A percentile compares a stretch with the other conserved stretches of the same genome.
Evolutionary conservation across 53 echinoderm and acorn worm genomes (phyloP).

Genomic region (Luidia sarsii): DNA sequence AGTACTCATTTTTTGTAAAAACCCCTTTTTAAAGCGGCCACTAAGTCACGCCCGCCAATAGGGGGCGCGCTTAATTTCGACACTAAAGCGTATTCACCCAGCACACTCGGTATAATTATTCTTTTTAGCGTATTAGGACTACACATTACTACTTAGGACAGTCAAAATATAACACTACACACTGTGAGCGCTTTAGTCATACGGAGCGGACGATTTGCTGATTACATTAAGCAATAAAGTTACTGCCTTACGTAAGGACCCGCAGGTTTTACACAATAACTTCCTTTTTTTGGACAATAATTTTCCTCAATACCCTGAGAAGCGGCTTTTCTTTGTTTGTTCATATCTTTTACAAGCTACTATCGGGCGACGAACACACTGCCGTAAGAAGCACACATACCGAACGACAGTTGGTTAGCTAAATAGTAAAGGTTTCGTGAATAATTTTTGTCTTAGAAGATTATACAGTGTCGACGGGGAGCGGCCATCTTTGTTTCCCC

Average conservation of each 20-base stretch:
- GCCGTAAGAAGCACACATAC: no score
- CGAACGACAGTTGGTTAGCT: no score
- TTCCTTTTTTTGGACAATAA: no score
- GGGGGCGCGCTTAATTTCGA: conserved; percentile 27
- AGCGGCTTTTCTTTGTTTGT: no score
- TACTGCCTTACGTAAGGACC: background rate
- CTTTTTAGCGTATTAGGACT: background rate
- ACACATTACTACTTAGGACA: conserved; percentile 42
- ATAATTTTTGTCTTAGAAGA: no score
- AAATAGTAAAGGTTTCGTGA: no score
- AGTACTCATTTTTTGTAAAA: conserved; percentile 1
- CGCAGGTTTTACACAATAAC: background rate
- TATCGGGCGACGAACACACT: no score
- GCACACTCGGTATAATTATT: conserved; percentile 23
- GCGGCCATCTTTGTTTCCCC: background rate
- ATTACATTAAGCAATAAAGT: conserved; percentile 1
- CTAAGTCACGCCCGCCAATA: conserved; percentile 13
- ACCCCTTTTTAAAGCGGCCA: conserved; percentile 29
- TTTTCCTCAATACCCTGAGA: no score
- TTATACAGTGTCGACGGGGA: no score
- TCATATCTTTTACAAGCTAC: no score
- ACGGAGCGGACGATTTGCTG: conserved; percentile 2
- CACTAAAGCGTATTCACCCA: conserved; percentile 27
- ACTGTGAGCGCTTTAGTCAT: conserved; percentile 12
- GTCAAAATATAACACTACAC: conserved; percentile 34